These are phyloP conservation scores for Drosophila micromelanica DNA, from an alignment of 1,140 invertebrate species.

Conservation along the genomic window DNA sequence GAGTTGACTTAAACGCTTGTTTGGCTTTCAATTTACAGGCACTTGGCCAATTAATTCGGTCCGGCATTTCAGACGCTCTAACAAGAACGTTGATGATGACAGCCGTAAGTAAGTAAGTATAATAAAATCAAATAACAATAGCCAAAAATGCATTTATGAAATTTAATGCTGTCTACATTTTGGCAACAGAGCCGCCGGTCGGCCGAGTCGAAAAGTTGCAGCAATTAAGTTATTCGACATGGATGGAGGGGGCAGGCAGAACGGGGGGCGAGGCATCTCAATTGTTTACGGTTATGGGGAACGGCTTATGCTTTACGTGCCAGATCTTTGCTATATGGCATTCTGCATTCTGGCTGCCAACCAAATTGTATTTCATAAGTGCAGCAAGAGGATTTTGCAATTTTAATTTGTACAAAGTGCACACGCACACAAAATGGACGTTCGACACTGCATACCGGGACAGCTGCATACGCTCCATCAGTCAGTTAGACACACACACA, in stretches of 20 bases:
- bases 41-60: conserved; percentile 33
- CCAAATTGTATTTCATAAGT: conserved; percentile 61
- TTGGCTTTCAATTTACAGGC: conserved; percentile 24
- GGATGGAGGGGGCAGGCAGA: background rate
- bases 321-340: conserved; percentile 19
- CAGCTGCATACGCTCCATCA: conserved; percentile 57
- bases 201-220: conserved; percentile 28
- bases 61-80: background rate
- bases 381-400: conserved; percentile 72
- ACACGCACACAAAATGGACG: conserved; percentile 37
- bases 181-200: background rate
- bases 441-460: conserved; percentile 14
- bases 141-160: conserved; percentile 14
- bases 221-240: conserved; percentile 68
- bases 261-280: background rate
- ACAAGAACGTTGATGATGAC: background rate
- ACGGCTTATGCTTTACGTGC: conserved; percentile 52
- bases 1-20: conserved; percentile 24
- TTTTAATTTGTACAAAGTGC: conserved; percentile 79
- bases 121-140: conserved; percentile 29
- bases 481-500: conserved; percentile 52
- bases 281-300: conserved; percentile 69
- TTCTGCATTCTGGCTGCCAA: conserved; percentile 22
- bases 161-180: conserved; percentile 17
- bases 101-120: background rate